Percentiles rank a stretch among this genome's conserved stretches.
These are phyloP conservation scores for Oplegnathus fasciatus DNA, from an alignment of 2,113 vertebrate species.

Conservation along the genomic window DNA sequence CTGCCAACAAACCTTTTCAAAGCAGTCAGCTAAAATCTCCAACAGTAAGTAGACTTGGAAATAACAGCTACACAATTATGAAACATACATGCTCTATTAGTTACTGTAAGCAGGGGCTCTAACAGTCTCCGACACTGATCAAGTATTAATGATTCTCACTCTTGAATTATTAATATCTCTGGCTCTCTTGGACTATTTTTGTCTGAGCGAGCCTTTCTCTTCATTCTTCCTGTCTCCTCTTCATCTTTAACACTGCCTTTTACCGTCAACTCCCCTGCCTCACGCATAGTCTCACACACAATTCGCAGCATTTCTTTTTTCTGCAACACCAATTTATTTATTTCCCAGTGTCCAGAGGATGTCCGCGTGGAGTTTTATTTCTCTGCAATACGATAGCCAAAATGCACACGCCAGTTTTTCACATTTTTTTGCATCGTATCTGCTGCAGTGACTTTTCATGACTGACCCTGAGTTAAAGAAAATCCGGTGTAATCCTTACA, in stretches of 20 bases:
- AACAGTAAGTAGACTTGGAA: neutral
- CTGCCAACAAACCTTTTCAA: conserved; percentile 2
- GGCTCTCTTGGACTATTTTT: conserved; percentile 79
- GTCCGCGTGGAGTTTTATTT: neutral
- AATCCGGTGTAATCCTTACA: conserved; percentile 71
- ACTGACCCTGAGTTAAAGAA: conserved; percentile 51
- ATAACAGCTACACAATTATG: conserved; percentile 17
- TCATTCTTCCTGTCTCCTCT: conserved; percentile 61
- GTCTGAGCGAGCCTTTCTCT: conserved; percentile 62
- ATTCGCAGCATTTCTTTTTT: conserved; percentile 42
- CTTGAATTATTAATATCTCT: conserved; percentile 84
- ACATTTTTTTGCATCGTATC: neutral
- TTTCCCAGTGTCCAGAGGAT: conserved; percentile 5
- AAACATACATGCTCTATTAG: conserved; percentile 44
- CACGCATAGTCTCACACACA: conserved; percentile 33
- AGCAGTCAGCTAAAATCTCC: conserved; percentile 12
- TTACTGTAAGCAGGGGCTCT: conserved; percentile 58
- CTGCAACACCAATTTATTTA: conserved; percentile 45
- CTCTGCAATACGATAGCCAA: neutral
- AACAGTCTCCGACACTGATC: conserved; percentile 73
- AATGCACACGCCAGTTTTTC: neutral
- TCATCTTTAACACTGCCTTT: conserved; percentile 53
- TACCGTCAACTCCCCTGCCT: conserved; percentile 42
- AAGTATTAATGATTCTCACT: conserved; percentile 83
- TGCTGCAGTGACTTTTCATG: conserved; percentile 52